These are phyloP conservation scores for Lerista edwardsae DNA, from an alignment of 2,797 vertebrate genomes.

Conservation along the genomic window DNA sequence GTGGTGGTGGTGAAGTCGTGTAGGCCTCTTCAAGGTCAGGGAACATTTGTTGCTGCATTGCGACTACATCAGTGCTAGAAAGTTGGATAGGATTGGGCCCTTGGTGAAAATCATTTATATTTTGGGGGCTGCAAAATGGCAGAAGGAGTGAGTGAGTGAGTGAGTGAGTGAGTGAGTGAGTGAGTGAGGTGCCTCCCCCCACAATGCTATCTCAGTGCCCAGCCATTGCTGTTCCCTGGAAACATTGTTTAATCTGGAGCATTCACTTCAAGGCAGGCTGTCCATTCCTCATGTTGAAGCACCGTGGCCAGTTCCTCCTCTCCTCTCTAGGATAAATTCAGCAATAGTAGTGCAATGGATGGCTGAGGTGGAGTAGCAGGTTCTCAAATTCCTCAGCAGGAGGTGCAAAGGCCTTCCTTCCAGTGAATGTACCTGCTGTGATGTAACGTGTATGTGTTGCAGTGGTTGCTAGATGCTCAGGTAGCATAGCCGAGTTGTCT, in stretches of 20 bases:
- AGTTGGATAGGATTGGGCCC: too few species aligned
- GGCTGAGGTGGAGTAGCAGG: neutral
- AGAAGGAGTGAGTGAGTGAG: neutral
- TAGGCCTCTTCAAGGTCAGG: too few species aligned
- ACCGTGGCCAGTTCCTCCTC: neutral
- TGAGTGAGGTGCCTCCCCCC: too few species aligned
- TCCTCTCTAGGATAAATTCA: neutral
- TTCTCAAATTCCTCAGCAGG: too few species aligned
- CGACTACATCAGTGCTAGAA: too few species aligned
- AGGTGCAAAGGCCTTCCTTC: neutral
- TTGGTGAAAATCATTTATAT: neutral
- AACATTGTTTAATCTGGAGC: neutral
- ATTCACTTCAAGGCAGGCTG: neutral
- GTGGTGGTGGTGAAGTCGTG: too few species aligned
- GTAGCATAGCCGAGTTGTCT: neutral
- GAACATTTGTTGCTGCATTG: too few species aligned
- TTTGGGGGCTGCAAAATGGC: neutral
- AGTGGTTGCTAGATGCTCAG: neutral
- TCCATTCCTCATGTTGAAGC: neutral
- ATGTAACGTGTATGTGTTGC: neutral
- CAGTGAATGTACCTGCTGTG: neutral
- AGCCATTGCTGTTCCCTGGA: neutral
- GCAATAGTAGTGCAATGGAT: neutral
- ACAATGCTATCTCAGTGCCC: neutral
- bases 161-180: too few species aligned